Percentiles rank a stretch among this genome's conserved stretches.
Evolutionary conservation across 2,113 vertebrate species (phyloP).

Genomic region (Synodontis membranacea): DNA sequence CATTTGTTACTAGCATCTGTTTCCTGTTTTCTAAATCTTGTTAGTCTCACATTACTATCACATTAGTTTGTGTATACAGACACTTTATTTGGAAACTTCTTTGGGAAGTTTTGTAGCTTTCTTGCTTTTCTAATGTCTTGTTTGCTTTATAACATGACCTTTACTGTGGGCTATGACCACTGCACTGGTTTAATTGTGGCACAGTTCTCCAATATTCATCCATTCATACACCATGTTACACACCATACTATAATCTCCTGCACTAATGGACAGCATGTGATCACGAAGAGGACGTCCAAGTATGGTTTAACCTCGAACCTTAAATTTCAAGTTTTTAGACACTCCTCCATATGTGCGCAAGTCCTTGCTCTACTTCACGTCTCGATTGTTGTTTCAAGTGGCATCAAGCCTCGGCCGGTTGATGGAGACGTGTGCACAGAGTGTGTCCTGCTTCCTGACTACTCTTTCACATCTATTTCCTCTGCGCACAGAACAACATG

Average conservation of each 20-base stretch:
- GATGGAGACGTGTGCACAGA: constrained; percentile 9
- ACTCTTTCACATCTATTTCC: constrained; percentile 39
- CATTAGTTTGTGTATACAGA: background rate
- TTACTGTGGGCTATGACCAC: background rate
- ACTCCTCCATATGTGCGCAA: background rate
- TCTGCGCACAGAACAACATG: constrained; percentile 18
- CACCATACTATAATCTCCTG: too few relatives aligned
- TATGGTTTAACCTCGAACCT: constrained; percentile 13
- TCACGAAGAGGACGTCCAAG: background rate
- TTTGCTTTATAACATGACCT: background rate
- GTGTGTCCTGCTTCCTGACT: constrained; percentile 40
- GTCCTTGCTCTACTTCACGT: constrained; percentile 23
- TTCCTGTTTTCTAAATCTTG: background rate
- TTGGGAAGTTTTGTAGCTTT: background rate
- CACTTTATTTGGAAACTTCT: background rate
- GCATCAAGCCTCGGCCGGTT: background rate
- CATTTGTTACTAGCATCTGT: background rate
- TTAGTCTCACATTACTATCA: background rate
- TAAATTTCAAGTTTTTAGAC: constrained; percentile 1
- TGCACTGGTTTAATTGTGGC: background rate
- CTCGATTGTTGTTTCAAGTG: constrained; percentile 1
- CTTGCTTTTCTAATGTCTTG: background rate
- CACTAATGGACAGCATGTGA: too few relatives aligned
- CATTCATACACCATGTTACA: constrained; percentile 64
- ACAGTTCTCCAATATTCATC: background rate